Evolutionary conservation across 2,888 invertebrate genomes (phyloP), one percentile per base, ranked within the genome.

Genomic region (Priocnemis perturbator): DNA sequence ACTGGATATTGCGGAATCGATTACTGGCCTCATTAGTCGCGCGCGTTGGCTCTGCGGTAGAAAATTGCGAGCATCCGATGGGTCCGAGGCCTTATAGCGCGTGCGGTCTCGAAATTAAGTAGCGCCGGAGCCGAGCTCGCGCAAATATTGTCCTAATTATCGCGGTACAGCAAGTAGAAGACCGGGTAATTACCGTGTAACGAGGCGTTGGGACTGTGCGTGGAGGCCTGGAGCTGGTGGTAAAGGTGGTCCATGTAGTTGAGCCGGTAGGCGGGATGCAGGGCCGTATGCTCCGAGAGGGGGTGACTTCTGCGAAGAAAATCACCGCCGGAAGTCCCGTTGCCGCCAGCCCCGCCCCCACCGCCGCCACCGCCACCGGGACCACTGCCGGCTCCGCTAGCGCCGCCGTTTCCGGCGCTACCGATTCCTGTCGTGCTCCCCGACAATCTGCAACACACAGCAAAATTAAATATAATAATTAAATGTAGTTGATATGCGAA

Each of bases 181-280:
- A 0, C 15, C 30, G 19, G 26, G 58, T 76, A 76, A 76, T 72
- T 81, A 94, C 94, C 94, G 88, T 94, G 93, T 86, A 94, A 91
- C 74, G 94, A 93, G 82, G 93, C 92, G 74, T 92, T 91, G 73
- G 93, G 92, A 87, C 92, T 92, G 85, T 88, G 89, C 81, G 90
- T 88, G 79, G 91, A 91, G 88, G 91, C 91, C 89, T 94, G 93
- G 84, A 94, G 93, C 80, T 94, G 91, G 70, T 94, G 92, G 88
- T 94, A 94, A 80, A 94, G 91, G 90, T 94, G 94, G 91, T 95
- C 95, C 93, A 95, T 94, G 91, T 94, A 94, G 86, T 93, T 93
- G 77, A 94, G 92, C 89, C 94, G 92, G 88, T 94, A 94, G 75
- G 94, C 93, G 81, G 93, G 93, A 90, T 93, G 93, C 90, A 75